phyloP scores from a whole-genome alignment of 2,113 vertebrate species.

The Mesembrinibis cayennensis region DNA sequence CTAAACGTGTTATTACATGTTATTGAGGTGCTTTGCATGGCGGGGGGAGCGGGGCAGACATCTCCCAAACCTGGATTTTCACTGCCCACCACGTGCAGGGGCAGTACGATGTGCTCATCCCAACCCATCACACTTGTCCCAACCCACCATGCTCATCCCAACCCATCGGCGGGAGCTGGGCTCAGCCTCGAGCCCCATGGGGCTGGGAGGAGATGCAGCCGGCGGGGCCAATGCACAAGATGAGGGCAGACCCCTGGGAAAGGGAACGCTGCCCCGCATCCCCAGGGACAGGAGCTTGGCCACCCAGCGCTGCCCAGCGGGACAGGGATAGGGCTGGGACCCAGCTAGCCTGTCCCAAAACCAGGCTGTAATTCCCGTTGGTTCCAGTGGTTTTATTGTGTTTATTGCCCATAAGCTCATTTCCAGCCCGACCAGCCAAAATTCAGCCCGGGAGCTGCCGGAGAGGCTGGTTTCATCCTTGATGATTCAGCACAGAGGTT shows the following conservation, averaged over 20 bases:
- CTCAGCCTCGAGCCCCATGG: neutral
- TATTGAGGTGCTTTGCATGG: neutral
- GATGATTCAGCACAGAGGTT: neutral
- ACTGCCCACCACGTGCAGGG: rapidly evolving
- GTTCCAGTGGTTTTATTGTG: neutral
- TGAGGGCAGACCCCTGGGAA: rapidly evolving
- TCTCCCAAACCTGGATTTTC: neutral
- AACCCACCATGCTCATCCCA: neutral
- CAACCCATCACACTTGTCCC: neutral
- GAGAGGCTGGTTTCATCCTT: neutral
- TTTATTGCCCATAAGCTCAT: neutral
- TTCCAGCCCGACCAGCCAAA: neutral
- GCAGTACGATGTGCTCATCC: rapidly evolving
- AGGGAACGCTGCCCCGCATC: neutral
- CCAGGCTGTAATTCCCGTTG: neutral
- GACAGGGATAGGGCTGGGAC: neutral
- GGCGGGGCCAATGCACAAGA: neutral
- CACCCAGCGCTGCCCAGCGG: rapidly evolving
- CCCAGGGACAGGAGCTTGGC: neutral
- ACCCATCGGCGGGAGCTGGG: rapidly evolving
- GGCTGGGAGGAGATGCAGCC: rapidly evolving
- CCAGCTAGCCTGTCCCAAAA: neutral
- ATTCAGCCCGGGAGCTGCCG: neutral
- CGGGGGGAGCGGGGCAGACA: neutral
- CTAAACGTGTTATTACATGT: neutral